Conservation (phyloP, 2,797 vertebrate genomes). For the Melanitta fusca region DNA sequence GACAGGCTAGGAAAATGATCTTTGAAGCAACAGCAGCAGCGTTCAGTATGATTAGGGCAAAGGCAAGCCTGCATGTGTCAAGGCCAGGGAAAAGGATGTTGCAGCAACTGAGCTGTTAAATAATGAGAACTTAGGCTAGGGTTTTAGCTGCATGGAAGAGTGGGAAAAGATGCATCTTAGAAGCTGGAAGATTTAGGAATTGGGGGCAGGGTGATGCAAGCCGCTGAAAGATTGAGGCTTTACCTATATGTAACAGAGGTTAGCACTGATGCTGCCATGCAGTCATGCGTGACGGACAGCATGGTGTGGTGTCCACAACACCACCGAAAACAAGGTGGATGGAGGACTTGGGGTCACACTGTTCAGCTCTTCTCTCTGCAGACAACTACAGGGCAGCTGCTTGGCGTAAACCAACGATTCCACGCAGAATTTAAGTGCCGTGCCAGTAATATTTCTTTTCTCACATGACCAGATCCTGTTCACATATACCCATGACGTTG, state of each 20-base stretch:
- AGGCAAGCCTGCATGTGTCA: background rate
- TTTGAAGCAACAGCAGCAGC: conserved; percentile 28
- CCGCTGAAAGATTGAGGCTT: background rate
- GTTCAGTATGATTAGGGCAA: background rate
- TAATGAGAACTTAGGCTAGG: background rate
- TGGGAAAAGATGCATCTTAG: background rate
- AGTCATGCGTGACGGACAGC: background rate
- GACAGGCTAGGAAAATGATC: conserved; percentile 49
- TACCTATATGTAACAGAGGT: background rate
- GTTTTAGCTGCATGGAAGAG: background rate
- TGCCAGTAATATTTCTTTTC: background rate
- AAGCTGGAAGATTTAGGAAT: background rate
- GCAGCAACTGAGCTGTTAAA: background rate
- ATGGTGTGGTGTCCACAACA: background rate
- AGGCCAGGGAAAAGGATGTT: conserved; percentile 7
- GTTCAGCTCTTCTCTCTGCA: background rate
- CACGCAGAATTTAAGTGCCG: background rate
- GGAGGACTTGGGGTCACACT: background rate
- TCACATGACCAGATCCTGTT: background rate
- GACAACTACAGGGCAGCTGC: background rate
- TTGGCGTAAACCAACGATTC: background rate
- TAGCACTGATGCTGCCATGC: background rate
- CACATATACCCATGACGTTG: background rate
- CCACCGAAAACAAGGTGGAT: background rate
- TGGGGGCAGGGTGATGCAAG: background rate